Evolutionary conservation across 2,888 invertebrate species (phyloP).

Genomic region (Lymantria monacha): DNA sequence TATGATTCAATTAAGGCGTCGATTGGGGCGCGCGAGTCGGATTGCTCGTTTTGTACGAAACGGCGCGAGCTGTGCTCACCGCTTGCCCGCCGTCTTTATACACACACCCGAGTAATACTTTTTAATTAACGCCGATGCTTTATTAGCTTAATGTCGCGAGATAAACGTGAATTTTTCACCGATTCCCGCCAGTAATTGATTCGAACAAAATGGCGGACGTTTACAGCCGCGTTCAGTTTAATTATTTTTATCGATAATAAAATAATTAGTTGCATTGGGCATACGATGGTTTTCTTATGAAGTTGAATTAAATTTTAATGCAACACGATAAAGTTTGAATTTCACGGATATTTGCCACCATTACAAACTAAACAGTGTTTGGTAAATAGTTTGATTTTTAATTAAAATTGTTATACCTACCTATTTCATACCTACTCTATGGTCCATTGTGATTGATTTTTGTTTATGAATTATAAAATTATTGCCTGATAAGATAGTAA

Average conservation of each 20-base stretch:
- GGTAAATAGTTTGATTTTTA: constrained; percentile 79
- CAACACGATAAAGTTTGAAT: constrained; percentile 70
- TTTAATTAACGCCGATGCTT: constrained; percentile 82
- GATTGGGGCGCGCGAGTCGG: constrained; percentile 57
- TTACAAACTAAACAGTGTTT: constrained; percentile 77
- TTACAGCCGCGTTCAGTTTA: constrained; percentile 32
- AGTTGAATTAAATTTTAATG: constrained; percentile 65
- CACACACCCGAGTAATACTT: constrained; percentile 52
- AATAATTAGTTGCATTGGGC: constrained; percentile 46
- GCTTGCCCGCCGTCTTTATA: constrained; percentile 17
- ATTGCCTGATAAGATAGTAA: constrained; percentile 1
- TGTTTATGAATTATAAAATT: constrained; percentile 44
- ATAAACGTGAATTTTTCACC: constrained; percentile 57
- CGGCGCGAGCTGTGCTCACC: constrained; percentile 45
- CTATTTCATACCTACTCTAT: constrained; percentile 39
- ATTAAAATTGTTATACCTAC: constrained; percentile 64
- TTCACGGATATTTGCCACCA: constrained; percentile 75
- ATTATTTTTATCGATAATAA: constrained; percentile 60
- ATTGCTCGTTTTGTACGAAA: constrained; percentile 59
- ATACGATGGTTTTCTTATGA: constrained; percentile 41
- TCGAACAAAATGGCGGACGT: constrained; percentile 45
- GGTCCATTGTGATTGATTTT: constrained; percentile 58
- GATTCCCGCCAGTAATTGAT: constrained; percentile 56
- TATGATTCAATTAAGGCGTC: constrained; percentile 73
- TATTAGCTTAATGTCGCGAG: constrained; percentile 77